These are phyloP conservation scores for Acanthosepion lycidas DNA, from an alignment of 2,888 invertebrate genomes.

Conservation along the genomic window DNA sequence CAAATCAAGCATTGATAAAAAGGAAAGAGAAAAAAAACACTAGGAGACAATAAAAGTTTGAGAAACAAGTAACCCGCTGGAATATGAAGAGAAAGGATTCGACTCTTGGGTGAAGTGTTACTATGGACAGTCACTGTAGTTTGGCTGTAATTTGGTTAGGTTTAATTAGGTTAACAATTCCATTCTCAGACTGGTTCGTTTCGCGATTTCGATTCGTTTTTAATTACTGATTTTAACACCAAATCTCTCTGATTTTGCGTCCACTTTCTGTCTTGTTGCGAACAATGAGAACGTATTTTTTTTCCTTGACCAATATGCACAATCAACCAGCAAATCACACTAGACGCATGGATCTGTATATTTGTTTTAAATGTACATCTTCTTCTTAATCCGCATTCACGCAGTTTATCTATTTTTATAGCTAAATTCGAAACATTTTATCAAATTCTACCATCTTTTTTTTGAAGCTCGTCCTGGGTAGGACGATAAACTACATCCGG, in stretches of 20 bases:
- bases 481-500: too few species aligned
- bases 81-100: background rate
- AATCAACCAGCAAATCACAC: background rate
- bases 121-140: too few species aligned
- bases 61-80: background rate
- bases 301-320: background rate
- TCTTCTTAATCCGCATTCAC: too few species aligned
- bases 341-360: too few species aligned
- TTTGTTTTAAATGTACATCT: too few species aligned
- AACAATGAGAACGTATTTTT: background rate
- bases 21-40: background rate
- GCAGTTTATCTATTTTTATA: too few species aligned
- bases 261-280: background rate
- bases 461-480: too few species aligned
- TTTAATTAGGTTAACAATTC: background rate
- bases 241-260: background rate
- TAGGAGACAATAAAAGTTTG: background rate
- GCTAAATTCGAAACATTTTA: too few species aligned
- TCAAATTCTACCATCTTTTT: too few species aligned
- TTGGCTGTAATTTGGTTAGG: slow-evolving; percentile 7
- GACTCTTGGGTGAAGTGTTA: background rate
- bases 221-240: background rate
- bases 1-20: background rate
- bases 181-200: background rate
- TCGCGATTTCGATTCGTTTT: background rate